Conservation (phyloP, 2,113 vertebrate species). For the Piliocolobus tephrosceles region DNA sequence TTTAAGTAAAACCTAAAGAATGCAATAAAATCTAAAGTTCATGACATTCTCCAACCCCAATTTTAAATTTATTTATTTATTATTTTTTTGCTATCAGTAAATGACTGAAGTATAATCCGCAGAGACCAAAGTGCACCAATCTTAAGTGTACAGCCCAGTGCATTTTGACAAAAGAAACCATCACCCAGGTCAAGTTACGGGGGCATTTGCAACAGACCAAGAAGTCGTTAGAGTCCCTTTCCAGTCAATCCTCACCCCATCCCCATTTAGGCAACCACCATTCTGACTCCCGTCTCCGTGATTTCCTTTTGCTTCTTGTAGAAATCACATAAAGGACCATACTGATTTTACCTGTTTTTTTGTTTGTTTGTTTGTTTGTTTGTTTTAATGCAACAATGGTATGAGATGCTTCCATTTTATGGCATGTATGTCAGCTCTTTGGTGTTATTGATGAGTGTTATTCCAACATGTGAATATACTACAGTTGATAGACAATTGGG, state of each 20-base stretch:
- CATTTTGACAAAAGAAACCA: neutral
- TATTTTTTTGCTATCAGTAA: neutral
- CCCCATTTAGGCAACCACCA: neutral
- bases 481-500: neutral
- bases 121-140: neutral
- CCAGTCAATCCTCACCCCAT: neutral
- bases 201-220: neutral
- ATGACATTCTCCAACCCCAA: too few relatives aligned
- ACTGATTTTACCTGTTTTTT: neutral
- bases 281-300: neutral
- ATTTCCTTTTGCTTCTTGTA: neutral
- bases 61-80: too few relatives aligned
- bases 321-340: neutral
- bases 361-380: neutral
- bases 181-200: neutral
- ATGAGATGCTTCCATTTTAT: neutral
- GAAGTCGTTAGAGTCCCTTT: neutral
- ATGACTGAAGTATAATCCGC: neutral
- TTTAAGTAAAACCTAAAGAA: neutral
- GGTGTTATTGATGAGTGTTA: neutral
- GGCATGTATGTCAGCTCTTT: neutral
- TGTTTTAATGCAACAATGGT: neutral
- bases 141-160: fast-evolving
- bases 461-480: neutral
- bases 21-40: neutral